Evolutionary conservation across 2,797 vertebrate species (phyloP).

Genomic region (Microctenopoma lineatum): DNA sequence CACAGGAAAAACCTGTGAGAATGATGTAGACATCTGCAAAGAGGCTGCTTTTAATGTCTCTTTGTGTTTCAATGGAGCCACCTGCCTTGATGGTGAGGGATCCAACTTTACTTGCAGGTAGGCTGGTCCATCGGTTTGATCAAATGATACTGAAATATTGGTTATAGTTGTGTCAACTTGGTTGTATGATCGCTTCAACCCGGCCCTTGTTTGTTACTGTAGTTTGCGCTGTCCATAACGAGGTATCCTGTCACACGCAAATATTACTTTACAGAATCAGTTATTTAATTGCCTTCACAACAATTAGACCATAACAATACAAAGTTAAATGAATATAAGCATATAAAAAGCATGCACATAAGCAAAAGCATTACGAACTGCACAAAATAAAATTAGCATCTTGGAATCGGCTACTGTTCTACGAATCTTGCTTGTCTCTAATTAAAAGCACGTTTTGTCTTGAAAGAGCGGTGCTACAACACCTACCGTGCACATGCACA

Average conservation of each 20-base stretch:
- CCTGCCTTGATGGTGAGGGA: constrained; percentile 83
- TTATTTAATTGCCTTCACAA: no score
- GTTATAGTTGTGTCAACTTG: no score
- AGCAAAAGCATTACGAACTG: no score
- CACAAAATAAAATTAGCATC: no score
- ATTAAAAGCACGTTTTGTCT: constrained; percentile 32
- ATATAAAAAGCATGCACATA: no score
- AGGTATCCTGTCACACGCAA: no score
- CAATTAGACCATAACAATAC: no score
- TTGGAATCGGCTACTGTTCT: not conserved
- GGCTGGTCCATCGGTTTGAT: constrained; percentile 51
- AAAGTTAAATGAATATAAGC: no score
- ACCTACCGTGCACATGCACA: not conserved
- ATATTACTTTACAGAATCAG: no score
- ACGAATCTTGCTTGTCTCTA: constrained; percentile 9
- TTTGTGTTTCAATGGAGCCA: constrained; percentile 85
- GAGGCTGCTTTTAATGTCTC: constrained; percentile 56
- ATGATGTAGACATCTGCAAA: constrained; percentile 78
- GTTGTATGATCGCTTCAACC: no score
- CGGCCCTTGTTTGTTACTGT: not conserved
- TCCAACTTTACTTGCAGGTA: constrained; percentile 87
- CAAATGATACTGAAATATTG: not conserved
- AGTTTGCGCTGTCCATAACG: not conserved
- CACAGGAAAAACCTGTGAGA: constrained; percentile 79
- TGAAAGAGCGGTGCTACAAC: constrained; percentile 9